Evolutionary conservation across 2,797 vertebrate species (phyloP).

Genomic region (Podarcis siculus): DNA sequence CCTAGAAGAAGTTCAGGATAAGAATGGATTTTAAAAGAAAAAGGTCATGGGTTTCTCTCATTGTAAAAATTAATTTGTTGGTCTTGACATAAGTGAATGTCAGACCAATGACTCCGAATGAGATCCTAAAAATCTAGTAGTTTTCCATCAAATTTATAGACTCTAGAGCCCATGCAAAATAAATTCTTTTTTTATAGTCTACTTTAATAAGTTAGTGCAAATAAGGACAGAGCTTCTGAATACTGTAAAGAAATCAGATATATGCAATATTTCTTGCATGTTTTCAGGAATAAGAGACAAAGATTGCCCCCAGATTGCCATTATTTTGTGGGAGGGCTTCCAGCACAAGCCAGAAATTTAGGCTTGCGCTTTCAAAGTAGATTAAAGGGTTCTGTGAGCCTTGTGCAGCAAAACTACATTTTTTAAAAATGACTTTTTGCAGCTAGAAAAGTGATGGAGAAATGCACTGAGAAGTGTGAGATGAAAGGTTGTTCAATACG

Average conservation of each 20-base stretch:
- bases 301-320: background rate
- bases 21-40: constrained; percentile 11
- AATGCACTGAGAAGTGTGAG: too few relatives aligned
- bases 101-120: background rate
- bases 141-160: background rate
- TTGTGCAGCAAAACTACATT: too few relatives aligned
- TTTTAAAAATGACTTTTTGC: too few relatives aligned
- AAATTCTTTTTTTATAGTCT: background rate
- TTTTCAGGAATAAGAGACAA: background rate
- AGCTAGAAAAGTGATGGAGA: too few relatives aligned
- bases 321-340: too few relatives aligned
- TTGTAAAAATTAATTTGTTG: constrained; percentile 1
- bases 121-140: background rate
- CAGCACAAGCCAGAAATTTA: too few relatives aligned
- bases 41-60: background rate
- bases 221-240: background rate
- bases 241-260: background rate
- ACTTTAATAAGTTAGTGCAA: background rate
- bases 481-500: too few relatives aligned
- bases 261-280: background rate
- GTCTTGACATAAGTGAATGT: background rate
- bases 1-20: background rate
- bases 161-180: background rate
- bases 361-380: too few relatives aligned
- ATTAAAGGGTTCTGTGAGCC: too few relatives aligned